Percentiles rank a stretch among this genome's conserved stretches.
These are phyloP conservation scores for Isaurus tuberculatus DNA, from an alignment of 92 coral and sea anemone species.

Conservation along the genomic window DNA sequence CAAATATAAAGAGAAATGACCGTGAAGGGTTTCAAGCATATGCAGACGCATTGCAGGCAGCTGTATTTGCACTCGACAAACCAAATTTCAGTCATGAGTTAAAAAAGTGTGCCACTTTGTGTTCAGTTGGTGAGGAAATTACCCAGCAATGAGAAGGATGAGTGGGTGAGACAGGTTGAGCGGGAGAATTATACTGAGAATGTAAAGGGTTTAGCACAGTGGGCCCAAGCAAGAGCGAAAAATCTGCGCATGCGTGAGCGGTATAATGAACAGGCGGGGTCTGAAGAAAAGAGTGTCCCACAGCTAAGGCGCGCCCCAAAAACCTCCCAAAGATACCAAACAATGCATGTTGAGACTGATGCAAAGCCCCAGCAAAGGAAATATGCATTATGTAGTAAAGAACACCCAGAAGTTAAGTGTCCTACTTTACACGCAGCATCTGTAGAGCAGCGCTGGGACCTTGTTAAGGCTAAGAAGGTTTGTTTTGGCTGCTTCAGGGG, in stretches of 20 bases:
- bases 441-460: conserved; percentile 46
- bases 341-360: conserved; percentile 17
- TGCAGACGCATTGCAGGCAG: conserved; percentile 67
- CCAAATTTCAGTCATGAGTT: conserved; percentile 52
- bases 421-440: conserved; percentile 43
- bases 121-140: conserved; percentile 48
- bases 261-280: conserved; percentile 26
- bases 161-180: conserved; percentile 55
- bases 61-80: conserved; percentile 61
- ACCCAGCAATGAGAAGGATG: conserved; percentile 51
- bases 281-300: conserved; percentile 10
- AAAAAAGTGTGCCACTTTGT: conserved; percentile 47
- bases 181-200: conserved; percentile 33
- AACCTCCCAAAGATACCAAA: conserved; percentile 11
- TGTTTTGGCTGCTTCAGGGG: conserved; percentile 45
- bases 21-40: conserved; percentile 52
- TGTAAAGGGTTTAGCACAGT: conserved; percentile 51
- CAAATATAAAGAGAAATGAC: conserved; percentile 38
- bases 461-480: conserved; percentile 34
- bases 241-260: conserved; percentile 44
- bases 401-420: conserved; percentile 46
- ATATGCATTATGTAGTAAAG: conserved; percentile 33
- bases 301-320: conserved; percentile 3
- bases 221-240: conserved; percentile 55
- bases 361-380: conserved; percentile 5